Conservation (phyloP, 1,140 invertebrate genomes). For the Drosophila lacteicornis region DNA sequence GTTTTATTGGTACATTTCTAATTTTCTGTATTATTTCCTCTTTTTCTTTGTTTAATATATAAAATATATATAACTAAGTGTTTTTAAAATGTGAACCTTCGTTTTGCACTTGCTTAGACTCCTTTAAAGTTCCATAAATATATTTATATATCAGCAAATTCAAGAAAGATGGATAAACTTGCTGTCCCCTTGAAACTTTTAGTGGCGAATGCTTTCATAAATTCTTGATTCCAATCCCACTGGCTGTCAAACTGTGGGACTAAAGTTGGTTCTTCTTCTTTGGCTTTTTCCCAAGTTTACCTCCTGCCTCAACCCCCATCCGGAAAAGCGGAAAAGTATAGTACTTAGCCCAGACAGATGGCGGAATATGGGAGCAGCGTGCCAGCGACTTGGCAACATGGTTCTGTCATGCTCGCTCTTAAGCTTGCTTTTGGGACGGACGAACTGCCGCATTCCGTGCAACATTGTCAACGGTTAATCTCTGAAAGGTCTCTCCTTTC, state of each 20-base stretch:
- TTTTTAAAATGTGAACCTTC: too few relatives aligned
- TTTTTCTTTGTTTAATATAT: too few relatives aligned
- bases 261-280: not conserved
- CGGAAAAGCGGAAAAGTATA: conserved; percentile 4
- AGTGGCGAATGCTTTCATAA: not conserved
- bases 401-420: conserved; percentile 39
- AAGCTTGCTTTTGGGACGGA: conserved; percentile 42
- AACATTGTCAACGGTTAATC: conserved; percentile 76
- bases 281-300: conserved; percentile 2
- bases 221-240: conserved; percentile 14
- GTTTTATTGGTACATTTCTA: too few relatives aligned
- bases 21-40: too few relatives aligned
- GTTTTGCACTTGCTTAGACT: too few relatives aligned
- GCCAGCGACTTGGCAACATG: conserved; percentile 38
- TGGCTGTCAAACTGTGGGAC: conserved; percentile 25
- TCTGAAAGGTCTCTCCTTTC: conserved; percentile 70
- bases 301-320: too few relatives aligned
- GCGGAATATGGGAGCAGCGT: conserved; percentile 6
- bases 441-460: conserved; percentile 50
- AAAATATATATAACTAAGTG: too few relatives aligned
- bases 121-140: not conserved
- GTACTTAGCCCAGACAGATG: conserved; percentile 36
- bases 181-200: not conserved
- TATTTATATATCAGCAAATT: too few relatives aligned
- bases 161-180: not conserved